phyloP scores from a whole-genome alignment of 2,797 vertebrate species.

The Gobionotothen gibberifrons region DNA sequence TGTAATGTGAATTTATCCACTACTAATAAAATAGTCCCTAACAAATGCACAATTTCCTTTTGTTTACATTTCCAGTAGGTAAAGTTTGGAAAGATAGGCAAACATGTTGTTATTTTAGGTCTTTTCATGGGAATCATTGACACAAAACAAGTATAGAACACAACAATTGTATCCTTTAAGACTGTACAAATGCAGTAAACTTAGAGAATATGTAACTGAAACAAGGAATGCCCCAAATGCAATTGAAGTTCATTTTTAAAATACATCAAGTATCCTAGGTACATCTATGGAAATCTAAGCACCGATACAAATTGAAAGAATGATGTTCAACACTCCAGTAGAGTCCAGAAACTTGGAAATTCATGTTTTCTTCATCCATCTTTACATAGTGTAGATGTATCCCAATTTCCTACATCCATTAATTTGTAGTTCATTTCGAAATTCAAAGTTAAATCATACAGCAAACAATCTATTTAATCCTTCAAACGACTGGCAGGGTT shows the following conservation, averaged over 20 bases:
- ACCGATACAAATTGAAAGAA: no score
- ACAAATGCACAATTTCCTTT: not conserved
- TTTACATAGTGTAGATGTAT: not conserved
- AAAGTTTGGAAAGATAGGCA: not conserved
- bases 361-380: not conserved
- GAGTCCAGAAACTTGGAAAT: no score
- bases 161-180: not conserved
- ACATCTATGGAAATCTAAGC: no score
- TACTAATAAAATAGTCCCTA: not conserved
- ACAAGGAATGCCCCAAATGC: not conserved
- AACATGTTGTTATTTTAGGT: not conserved
- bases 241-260: not conserved
- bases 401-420: not conserved
- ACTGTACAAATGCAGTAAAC: not conserved
- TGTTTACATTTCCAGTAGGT: no score
- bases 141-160: not conserved
- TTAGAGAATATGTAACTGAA: not conserved
- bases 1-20: not conserved
- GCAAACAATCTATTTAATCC: not conserved
- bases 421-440: not conserved
- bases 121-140: not conserved
- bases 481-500: slow-evolving; percentile 2
- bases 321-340: no score
- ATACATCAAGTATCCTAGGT: not conserved
- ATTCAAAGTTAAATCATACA: not conserved